Evolutionary conservation across 2,888 invertebrate genomes (phyloP).

Genomic region (Bhutanitis thaidina): DNA sequence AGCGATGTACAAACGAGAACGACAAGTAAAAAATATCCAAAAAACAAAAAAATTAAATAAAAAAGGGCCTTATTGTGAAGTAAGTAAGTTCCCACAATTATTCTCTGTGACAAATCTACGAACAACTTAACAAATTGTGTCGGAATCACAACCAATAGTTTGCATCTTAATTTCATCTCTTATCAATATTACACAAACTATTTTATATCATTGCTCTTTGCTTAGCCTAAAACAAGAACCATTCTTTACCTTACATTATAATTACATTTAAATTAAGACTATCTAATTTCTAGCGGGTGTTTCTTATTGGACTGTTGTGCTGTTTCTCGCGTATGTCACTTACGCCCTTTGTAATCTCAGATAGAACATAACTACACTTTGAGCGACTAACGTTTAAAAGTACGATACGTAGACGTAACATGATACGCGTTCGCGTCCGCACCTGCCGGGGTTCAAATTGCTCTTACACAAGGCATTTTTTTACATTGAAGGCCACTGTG

Average conservation of each 20-base stretch:
- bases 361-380: conserved; percentile 16
- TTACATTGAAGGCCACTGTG: conserved; percentile 67
- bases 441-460: conserved; percentile 49
- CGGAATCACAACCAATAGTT: conserved; percentile 79
- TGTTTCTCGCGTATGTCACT: conserved; percentile 46
- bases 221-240: conserved; percentile 78
- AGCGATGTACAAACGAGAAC: conserved; percentile 79
- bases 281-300: conserved; percentile 77
- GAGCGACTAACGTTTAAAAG: conserved; percentile 14
- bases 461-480: conserved; percentile 63
- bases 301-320: conserved; percentile 68
- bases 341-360: conserved; percentile 32
- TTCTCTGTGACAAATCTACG: conserved; percentile 64
- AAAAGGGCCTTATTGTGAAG: conserved; percentile 65
- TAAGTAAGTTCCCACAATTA: conserved; percentile 61
- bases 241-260: conserved; percentile 75
- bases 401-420: conserved; percentile 15
- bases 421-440: conserved; percentile 23
- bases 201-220: conserved; percentile 79
- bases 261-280: conserved; percentile 77
- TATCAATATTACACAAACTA: conserved; percentile 78
- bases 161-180: conserved; percentile 77
- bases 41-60: conserved; percentile 52
- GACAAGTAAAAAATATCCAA: conserved; percentile 70
- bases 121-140: conserved; percentile 79